A percentile compares a stretch with the other conserved stretches of the same genome.
Conservation (phyloP, 1,140 invertebrate species). For the Drosophila repletoides region DNA sequence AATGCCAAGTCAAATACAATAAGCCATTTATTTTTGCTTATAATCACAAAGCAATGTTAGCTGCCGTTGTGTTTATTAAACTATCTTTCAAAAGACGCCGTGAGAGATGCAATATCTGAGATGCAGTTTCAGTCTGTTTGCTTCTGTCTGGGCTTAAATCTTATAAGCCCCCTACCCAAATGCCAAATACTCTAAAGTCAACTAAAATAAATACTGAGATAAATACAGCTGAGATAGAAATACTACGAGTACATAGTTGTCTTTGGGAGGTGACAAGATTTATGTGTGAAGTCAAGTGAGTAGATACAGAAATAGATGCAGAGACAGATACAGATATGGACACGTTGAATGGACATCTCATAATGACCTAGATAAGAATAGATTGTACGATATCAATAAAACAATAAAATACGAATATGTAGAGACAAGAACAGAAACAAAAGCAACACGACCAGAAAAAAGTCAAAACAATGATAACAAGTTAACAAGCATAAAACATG, state of each 20-base stretch:
- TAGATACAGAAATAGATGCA: background rate
- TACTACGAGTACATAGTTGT: too few relatives aligned
- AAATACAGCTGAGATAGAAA: background rate
- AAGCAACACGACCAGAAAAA: conserved; percentile 12
- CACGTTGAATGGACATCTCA: conserved; percentile 16
- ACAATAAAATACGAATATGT: background rate
- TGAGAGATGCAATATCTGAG: background rate
- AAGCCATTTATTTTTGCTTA: too few relatives aligned
- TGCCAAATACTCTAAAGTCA: background rate
- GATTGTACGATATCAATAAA: conserved; percentile 58
- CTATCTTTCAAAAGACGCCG: background rate
- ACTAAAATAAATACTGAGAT: conserved; percentile 8
- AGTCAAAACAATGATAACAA: conserved; percentile 28
- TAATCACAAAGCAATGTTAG: too few relatives aligned
- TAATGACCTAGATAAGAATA: conserved; percentile 57
- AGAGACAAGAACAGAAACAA: background rate
- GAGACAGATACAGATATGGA: background rate
- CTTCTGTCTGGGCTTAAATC: background rate
- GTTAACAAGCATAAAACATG: conserved; percentile 42
- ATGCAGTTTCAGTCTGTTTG: background rate
- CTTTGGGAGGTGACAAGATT: too few relatives aligned
- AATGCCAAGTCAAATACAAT: too few relatives aligned
- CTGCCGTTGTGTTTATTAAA: background rate
- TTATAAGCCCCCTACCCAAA: conserved; percentile 7
- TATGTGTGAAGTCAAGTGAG: background rate